phyloP scores from a whole-genome alignment of 2,113 vertebrate species.

The Paracyprichromis sp. region DNA sequence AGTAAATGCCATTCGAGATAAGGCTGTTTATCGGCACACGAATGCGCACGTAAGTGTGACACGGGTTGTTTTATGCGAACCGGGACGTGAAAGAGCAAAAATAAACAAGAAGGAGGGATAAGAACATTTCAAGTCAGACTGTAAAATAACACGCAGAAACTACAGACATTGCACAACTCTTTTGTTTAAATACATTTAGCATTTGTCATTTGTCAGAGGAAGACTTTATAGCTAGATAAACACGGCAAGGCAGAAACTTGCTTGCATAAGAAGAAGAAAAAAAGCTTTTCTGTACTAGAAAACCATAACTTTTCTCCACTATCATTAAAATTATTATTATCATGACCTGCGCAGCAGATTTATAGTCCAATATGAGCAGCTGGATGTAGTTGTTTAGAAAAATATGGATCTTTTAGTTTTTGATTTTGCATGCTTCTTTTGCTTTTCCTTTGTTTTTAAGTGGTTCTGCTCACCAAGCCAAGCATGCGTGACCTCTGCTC shows the following conservation, averaged over 20 bases:
- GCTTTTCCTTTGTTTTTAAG: not conserved
- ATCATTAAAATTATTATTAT: not conserved
- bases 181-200: not conserved
- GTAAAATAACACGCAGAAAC: not conserved
- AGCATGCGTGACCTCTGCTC: constrained; percentile 30
- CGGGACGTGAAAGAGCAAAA: not conserved
- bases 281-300: not conserved
- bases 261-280: not conserved
- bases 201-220: not conserved
- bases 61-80: not conserved
- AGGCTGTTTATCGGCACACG: not conserved
- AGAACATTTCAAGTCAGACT: not conserved
- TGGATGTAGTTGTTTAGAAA: not conserved
- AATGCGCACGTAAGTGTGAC: not conserved
- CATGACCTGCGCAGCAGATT: not conserved
- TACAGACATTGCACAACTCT: not conserved
- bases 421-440: not conserved
- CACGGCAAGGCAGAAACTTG: not conserved
- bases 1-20: not conserved
- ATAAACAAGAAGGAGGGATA: not conserved
- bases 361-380: not conserved
- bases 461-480: constrained; percentile 6
- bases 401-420: not conserved
- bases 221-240: not conserved
- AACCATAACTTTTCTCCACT: not conserved